These are phyloP conservation scores for Brachymystax lenok DNA, from an alignment of 2,797 vertebrate genomes.

Conservation along the genomic window DNA sequence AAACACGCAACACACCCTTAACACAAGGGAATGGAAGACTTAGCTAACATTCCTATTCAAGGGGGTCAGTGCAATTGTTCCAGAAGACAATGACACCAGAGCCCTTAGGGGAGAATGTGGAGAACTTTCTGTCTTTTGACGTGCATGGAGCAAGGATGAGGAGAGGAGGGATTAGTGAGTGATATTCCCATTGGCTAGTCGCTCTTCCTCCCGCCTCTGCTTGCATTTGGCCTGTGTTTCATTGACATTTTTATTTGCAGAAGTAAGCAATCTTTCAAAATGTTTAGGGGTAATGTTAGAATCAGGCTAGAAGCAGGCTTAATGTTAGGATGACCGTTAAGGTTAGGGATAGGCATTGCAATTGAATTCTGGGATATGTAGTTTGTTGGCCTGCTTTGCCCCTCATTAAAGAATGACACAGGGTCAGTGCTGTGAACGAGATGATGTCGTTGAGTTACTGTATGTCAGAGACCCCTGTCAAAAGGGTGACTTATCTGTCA, in stretches of 20 bases:
- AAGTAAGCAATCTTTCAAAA: too few relatives aligned
- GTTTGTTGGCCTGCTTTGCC: too few relatives aligned
- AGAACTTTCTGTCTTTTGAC: neutral
- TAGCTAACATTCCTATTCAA: neutral
- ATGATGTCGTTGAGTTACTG: neutral
- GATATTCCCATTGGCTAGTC: neutral
- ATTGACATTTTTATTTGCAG: neutral
- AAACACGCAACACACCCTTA: neutral
- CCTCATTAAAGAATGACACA: neutral
- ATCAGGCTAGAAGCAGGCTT: too few relatives aligned
- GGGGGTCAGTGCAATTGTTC: neutral
- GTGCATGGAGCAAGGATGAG: neutral
- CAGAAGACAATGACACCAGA: neutral
- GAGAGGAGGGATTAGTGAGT: neutral
- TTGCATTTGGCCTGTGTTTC: neutral
- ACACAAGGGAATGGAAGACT: slow-evolving; percentile 1
- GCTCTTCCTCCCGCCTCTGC: neutral
- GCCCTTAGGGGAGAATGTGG: neutral
- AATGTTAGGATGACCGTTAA: too few relatives aligned
- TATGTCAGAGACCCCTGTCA: slow-evolving; percentile 1
- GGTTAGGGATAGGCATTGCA: too few relatives aligned
- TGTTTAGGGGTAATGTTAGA: too few relatives aligned
- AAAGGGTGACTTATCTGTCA: neutral
- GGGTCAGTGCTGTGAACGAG: neutral
- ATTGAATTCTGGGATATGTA: neutral